Percentiles rank a stretch among this genome's conserved stretches.
phyloP scores from a whole-genome alignment of 2,113 vertebrate species.

The Smithornis capensis region DNA sequence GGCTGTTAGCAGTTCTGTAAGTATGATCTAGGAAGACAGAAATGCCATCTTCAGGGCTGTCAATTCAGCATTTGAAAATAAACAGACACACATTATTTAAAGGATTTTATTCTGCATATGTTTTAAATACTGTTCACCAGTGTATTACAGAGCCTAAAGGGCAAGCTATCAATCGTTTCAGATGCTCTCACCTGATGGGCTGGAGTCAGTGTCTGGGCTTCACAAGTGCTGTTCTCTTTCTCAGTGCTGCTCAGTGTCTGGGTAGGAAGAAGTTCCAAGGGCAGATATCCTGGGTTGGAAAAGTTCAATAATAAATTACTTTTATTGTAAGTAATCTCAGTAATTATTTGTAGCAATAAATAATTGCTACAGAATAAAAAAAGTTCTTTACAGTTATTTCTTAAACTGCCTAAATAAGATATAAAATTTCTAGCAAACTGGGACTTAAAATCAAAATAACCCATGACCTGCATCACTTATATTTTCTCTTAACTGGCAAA shows the following conservation, averaged over 20 bases:
- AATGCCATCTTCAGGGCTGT: neutral
- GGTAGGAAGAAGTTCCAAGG: neutral
- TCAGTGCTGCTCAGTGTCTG: neutral
- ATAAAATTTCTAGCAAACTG: neutral
- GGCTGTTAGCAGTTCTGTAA: neutral
- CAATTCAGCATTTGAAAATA: neutral
- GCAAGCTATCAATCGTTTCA: constrained; percentile 17
- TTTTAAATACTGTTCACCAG: neutral
- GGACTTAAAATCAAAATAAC: neutral
- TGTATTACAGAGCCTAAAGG: neutral
- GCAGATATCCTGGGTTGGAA: neutral
- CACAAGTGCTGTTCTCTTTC: neutral
- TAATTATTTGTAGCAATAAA: neutral
- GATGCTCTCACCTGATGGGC: neutral
- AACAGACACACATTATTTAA: constrained; percentile 18
- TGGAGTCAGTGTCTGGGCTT: neutral
- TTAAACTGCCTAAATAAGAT: neutral
- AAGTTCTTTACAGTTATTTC: neutral
- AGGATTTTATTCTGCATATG: neutral
- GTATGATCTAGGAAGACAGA: neutral
- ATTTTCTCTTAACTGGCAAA: neutral
- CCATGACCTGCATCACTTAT: fast-evolving
- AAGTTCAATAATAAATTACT: neutral
- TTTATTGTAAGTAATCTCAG: neutral
- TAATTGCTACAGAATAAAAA: no score